phyloP scores from a whole-genome alignment of 1,140 invertebrate genomes.

The Euura lappo region DNA sequence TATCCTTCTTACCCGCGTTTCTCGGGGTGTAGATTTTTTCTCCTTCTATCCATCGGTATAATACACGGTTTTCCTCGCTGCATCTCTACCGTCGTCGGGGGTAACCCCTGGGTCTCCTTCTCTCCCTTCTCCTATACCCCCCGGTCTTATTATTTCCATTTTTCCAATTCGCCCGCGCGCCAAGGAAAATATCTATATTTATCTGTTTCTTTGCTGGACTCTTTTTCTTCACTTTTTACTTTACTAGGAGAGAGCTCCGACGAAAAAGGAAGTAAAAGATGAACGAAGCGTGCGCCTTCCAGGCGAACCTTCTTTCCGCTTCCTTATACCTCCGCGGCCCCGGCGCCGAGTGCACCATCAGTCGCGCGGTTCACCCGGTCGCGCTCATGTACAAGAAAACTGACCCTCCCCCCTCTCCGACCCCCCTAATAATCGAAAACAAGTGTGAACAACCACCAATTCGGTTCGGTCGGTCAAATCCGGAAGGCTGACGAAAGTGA shows the following conservation, averaged over 20 bases:
- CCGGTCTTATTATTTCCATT: slow-evolving; percentile 6
- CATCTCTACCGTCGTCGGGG: no score
- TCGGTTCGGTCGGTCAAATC: background rate
- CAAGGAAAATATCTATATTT: slow-evolving; percentile 54
- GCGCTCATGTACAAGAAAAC: slow-evolving; percentile 53
- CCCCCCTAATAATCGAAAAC: background rate
- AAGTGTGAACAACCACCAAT: background rate
- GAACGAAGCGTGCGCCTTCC: slow-evolving; percentile 44
- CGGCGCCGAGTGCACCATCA: slow-evolving; percentile 59
- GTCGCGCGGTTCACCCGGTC: slow-evolving; percentile 58
- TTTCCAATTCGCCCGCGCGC: slow-evolving; percentile 30
- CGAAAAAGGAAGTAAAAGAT: slow-evolving; percentile 33
- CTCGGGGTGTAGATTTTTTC: no score
- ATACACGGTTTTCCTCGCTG: no score
- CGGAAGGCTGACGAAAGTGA: no score
- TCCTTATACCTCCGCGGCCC: slow-evolving; percentile 59
- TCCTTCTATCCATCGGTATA: no score
- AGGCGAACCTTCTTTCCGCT: slow-evolving; percentile 46
- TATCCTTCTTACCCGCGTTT: background rate
- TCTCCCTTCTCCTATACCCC: slow-evolving; percentile 15
- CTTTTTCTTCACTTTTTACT: slow-evolving; percentile 25
- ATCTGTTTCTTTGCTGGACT: slow-evolving; percentile 49
- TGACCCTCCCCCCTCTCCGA: background rate
- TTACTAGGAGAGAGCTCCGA: background rate
- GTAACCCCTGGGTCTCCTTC: slow-evolving; percentile 8